A percentile compares a stretch with the other conserved stretches of the same genome.
Conservation (phyloP, 2,797 vertebrate species). For the Aulostomus chinensis region DNA sequence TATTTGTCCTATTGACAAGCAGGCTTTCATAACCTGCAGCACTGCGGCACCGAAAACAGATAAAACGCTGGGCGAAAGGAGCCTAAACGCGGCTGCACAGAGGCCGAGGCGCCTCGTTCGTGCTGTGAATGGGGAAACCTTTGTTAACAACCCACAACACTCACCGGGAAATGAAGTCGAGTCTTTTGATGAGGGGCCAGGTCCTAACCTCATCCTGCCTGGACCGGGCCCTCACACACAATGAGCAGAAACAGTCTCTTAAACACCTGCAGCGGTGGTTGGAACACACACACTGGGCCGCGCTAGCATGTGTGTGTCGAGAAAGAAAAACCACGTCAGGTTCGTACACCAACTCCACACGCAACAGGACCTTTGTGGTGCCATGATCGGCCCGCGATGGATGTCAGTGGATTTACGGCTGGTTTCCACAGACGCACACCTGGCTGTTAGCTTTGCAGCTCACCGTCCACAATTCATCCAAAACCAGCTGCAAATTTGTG, state of each 20-base stretch:
- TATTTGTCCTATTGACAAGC: slow-evolving; percentile 12
- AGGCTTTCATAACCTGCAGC: slow-evolving; percentile 29
- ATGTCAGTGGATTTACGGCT: too few relatives aligned
- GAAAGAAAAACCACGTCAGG: too few relatives aligned
- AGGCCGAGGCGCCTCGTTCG: not conserved
- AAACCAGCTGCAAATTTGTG: too few relatives aligned
- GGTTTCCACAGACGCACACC: too few relatives aligned
- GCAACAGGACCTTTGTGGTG: too few relatives aligned
- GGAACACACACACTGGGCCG: too few relatives aligned
- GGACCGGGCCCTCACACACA: slow-evolving; percentile 23
- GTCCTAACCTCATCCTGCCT: slow-evolving; percentile 40
- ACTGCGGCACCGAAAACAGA: slow-evolving; percentile 27
- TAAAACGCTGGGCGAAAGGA: slow-evolving; percentile 13
- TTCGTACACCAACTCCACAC: too few relatives aligned
- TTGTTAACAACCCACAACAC: slow-evolving; percentile 39
- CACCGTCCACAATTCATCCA: too few relatives aligned
- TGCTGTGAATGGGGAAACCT: slow-evolving; percentile 8
- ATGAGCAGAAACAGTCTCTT: slow-evolving; percentile 40
- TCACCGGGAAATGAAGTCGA: slow-evolving; percentile 20
- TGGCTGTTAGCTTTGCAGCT: too few relatives aligned
- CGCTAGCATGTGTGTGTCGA: too few relatives aligned
- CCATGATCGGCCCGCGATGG: too few relatives aligned
- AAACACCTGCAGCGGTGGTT: not conserved
- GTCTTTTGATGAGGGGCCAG: slow-evolving; percentile 41
- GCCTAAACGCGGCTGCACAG: slow-evolving; percentile 13